Base-by-base conservation (phyloP, 1,140 invertebrate species). In the Tetragnatha versicolor region DNA sequence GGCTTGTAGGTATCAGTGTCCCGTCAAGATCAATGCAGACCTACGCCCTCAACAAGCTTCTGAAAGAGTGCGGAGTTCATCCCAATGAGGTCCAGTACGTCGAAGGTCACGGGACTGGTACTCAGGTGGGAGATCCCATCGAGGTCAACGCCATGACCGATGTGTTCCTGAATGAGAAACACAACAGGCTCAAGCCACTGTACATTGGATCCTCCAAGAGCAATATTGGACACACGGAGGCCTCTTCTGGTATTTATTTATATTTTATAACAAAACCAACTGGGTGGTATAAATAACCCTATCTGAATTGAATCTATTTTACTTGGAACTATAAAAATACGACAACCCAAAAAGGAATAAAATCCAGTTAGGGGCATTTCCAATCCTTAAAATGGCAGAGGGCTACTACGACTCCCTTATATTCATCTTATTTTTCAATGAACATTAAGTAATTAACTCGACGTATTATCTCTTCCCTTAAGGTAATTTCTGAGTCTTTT, bases 101-200 rank as follows among this genome's bases (percentile, higher is more conserved):
- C 12, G 97, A 99, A 86, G 95, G 96, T 20, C 97, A 99, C 85
- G 96, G 97, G 27, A 98, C 97, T 6, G 97, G 97, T 49, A 98
- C 97, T 25, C 39, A 88, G 82, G 86, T 85, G 37, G 87, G 89
- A 12, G 89, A 90, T 83, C 89, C 88, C 20, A 94, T 97, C 85
- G 96, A 98, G 87, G 84, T 95, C 2, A 89, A 91, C 17, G 22
- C 68, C 3, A 2, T 73, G n/a, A n/a, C 9, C 1, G 31, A 20
- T 6, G 29, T 45, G 6, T 80, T 39, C 22, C 29, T 27, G 1
- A 22, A 69, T 82, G 35, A 47, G 1, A n/a, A n/a, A n/a, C n/a
- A n/a, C n/a, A n/a, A n/a, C n/a, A 25, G 33, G 14, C 68, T 42
- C 2, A 87, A 86, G 1, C 93, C 95, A 0, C 87, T 98, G 0